Base-by-base conservation (phyloP, 2,113 vertebrate genomes). In the Phrynocephalus versicolor region DNA sequence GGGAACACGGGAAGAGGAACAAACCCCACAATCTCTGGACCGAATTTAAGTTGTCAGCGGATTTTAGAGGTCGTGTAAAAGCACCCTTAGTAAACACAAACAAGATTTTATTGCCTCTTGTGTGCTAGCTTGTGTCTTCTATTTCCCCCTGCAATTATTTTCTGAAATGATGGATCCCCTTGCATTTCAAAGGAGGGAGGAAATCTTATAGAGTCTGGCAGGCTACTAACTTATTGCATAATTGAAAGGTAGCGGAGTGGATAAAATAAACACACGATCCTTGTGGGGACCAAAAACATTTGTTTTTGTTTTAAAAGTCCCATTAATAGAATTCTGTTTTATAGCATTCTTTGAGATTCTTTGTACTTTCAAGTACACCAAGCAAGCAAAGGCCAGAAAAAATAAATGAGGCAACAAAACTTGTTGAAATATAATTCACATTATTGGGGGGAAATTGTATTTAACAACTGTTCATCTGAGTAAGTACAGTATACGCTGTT, bases 181-280 rank as follows among this genome's bases (percentile, higher is more conserved):
- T 84, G 33, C 39, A 74, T 33, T 64, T 74, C 64, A 39, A 64
- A 19, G n/a, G 45, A 76, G 45, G 7, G 21, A 8, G 19, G 45
- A 69, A 33, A 51, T 12, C 30, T 23, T n/a, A 39, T 18, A 74
- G 30, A 71, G 14, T 57, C 6, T 74, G 60, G 60, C 41, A 73
- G 21, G 27, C 62, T 45, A 1, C 58, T 86, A 13, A 35, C 41
- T 75, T 76, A 37, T 67, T 81, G 45, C 72, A 81, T 51, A 41
- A 41, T 41, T 30, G n/a, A 62, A 76, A 57, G 33, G 19, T 70
- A 35, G 35, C 57, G 57, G 10, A 60, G 12, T 3, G 51, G 55
- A 77, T 84, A 64, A 35, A 77, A 21, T 81, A 86, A 81, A 86
- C 45, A 70, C n/a, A 58, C 55, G 27, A n/a, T 39, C 55, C 15